Evolutionary conservation across 2,797 vertebrate genomes (phyloP), one percentile per base, ranked within the genome.

Genomic region (Esox lucius): DNA sequence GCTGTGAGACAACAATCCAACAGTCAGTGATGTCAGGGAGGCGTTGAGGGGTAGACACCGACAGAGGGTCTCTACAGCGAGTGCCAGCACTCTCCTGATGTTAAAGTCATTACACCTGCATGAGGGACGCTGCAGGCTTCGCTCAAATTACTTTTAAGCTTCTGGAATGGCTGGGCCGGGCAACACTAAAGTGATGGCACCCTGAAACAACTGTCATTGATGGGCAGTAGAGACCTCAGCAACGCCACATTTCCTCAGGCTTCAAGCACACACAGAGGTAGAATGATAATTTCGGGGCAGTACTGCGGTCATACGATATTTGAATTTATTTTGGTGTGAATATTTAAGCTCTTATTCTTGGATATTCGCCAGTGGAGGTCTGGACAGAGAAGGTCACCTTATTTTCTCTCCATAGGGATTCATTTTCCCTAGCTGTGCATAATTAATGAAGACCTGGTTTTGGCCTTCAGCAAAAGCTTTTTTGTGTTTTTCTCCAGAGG

Each of bases 321-420:
- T n/a, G 15, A 42, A 48, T 22, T 49, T 24, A 3, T 49, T 26
- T 70, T 31, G 17, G 11, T 19, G 22, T 28, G 24, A 24, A 49
- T 51, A 24, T 26, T 19, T 42, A 22, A 24, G 42, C 1, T 4
- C 9, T 42, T 74, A 78, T 68, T 71, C 66, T 59, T 77, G 82
- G 85, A 86, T 75, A 59, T 80, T 81, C 71, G 76, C 71, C 76
- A 11, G 6, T 46, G 42, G 9, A 73, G 15, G 79, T 69, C 70
- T 75, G 75, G 80, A 77, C 73, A 69, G 73, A 77, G 82, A 84
- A 88, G 82, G 86, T 87, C 86, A 86, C 75, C 76, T 79, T 35
- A 71, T 76, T 77, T 74, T 80, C 35, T 51, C 72, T 68, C 75
- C 67, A 73, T 62, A 7, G 81, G 78, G 75, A 73, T 48, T 79